Base-by-base conservation (phyloP, 2,797 vertebrate genomes). In the Heliangelus exortis region DNA sequence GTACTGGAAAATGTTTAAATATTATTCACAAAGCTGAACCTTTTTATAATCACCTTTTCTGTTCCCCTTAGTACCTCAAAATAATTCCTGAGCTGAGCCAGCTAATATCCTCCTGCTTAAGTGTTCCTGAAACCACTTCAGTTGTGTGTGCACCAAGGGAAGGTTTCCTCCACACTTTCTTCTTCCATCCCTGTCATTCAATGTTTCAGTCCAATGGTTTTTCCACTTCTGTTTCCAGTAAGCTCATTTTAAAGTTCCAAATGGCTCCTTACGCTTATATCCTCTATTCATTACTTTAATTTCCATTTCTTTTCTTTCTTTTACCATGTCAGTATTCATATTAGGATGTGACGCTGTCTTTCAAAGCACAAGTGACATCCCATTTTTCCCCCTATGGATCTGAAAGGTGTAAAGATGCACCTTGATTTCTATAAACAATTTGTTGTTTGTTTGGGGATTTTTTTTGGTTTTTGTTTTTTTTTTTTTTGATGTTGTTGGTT, bases 151-250 rank as follows among this genome's bases (percentile, higher is more conserved):
- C 63, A 87, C 19, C 3, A 3, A 55, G 29, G 45, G 65, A 67
- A 87, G 66, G 33, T 89, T 95, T 90, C 53, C 59, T 90, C 75
- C 3, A 4, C 1, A 0, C 48, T 93, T 74, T 92, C 61, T 41
- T 62, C 91, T 91, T 95, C 61, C 53, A 88, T 84, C 36, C 54
- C 31, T 95, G 92, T 72, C 79, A 84, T 80, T 96, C 83, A 75
- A 1, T 87, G 87, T 89, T 96, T 76, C 73, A 90, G 69, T 69
- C 61, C 78, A 84, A 62, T 79, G 59, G 2, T 69, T 94, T 95
- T 96, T 93, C 92, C 89, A 95, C 95, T 95, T 92, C 58, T 95
- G 31, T 93, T 96, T 95, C 73, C 94, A 96, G 15, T 55, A 48
- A 89, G 58, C 66, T 94, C 28, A 95, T 92, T 95, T 91, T 72